Evolutionary conservation across 2,113 vertebrate genomes (phyloP), one percentile per base, ranked within the genome.

Genomic region (Oriolus oriolus): DNA sequence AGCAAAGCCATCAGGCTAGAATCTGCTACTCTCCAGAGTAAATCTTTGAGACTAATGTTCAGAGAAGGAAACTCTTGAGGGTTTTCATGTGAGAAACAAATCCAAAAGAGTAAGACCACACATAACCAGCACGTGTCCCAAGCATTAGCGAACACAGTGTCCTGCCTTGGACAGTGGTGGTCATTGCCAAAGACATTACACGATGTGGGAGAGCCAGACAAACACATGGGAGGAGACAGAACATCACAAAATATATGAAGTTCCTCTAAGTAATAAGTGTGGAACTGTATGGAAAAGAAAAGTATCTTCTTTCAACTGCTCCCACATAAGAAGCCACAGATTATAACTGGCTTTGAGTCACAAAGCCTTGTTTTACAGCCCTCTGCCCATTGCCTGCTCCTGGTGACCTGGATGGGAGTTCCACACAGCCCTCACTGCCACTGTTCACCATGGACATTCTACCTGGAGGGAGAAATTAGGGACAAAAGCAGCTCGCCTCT

Each of bases 221-320:
- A 70, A 23, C 5, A 3, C 37, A 9, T 3, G 3, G 28, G 27
- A 90, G 45, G 27, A 60, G 45, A 16, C 15, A 60, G 35, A 80
- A 27, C 5, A 1, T 22, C 44, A 56, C 22, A 11, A 65, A 85
- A 52, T 37, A 22, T 0, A 18, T 16, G 12, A 53, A 59, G 24
- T 11, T 61, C 24, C 71, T 47, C 49, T 53, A 31, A 1, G 2
- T 60, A 60, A n/a, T 31, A 54, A 0, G 4, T 2, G 0, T 54
- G 66, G 65, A 63, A 39, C 22, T 47, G 15, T 10, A 68, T 27
- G 53, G 44, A 35, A 74, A 80, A 80, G 16, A 44, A 68, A 89
- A 77, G 10, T 7, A 21, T 37, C 35, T 63, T 57, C 85, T 91
- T 90, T 82, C 39, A 57, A 16, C 30, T 18, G 37, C 41, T 82